Conservation (phyloP, 2,888 invertebrate species). For the Campoplex nolae region DNA sequence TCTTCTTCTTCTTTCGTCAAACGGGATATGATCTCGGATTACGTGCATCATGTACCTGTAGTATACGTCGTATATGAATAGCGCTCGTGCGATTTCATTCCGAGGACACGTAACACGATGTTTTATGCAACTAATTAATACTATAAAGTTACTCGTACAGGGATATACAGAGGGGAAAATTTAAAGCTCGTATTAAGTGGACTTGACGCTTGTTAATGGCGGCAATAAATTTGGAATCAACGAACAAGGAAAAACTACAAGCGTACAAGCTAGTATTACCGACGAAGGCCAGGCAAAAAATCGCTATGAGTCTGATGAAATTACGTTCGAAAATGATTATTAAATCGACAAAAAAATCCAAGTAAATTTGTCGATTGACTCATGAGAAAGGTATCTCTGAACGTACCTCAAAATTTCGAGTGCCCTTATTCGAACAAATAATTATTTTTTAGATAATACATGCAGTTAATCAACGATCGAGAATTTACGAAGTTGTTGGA, state of each 20-base stretch:
- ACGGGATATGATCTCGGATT: constrained; percentile 37
- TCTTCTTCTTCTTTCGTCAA: neutral
- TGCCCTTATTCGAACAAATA: neutral
- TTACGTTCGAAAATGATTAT: neutral
- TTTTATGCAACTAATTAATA: constrained; percentile 58
- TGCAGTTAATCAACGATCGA: too few relatives aligned
- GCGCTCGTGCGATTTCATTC: constrained; percentile 38
- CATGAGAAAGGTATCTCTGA: neutral
- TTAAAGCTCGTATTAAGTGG: constrained; percentile 17
- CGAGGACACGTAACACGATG: constrained; percentile 23
- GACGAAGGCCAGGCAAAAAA: neutral
- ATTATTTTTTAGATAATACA: too few relatives aligned
- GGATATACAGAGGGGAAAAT: constrained; percentile 11
- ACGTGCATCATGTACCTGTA: constrained; percentile 33
- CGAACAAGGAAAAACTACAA: constrained; percentile 16
- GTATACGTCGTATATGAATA: constrained; percentile 4
- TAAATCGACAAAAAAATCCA: neutral
- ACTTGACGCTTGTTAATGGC: constrained; percentile 35
- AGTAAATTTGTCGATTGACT: neutral
- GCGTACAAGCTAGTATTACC: neutral
- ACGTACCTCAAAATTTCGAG: neutral
- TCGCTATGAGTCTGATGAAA: neutral
- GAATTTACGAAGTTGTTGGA: too few relatives aligned
- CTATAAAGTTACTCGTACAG: constrained; percentile 23
- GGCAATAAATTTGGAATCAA: constrained; percentile 7